These are phyloP conservation scores for Drosophila truncata DNA, from an alignment of 1,140 invertebrate genomes.

Conservation along the genomic window DNA sequence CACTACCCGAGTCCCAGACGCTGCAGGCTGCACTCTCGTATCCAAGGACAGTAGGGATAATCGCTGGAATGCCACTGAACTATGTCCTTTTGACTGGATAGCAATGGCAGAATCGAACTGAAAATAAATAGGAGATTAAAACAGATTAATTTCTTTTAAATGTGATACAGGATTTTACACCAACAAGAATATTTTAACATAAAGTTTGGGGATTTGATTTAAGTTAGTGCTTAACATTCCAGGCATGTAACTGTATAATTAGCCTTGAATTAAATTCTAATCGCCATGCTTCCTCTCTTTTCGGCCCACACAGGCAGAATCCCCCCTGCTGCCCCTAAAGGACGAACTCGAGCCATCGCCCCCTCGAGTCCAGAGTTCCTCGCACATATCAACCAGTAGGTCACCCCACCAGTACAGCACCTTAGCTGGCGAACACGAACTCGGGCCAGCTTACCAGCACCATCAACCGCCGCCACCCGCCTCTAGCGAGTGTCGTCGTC, in stretches of 20 bases:
- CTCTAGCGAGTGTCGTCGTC: slow-evolving; percentile 40
- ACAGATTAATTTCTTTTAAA: neutral
- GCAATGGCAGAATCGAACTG: neutral
- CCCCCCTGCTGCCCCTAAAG: slow-evolving; percentile 70
- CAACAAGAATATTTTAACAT: neutral
- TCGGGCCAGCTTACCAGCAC: slow-evolving; percentile 3
- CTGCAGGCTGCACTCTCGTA: slow-evolving; percentile 15
- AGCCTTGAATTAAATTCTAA: neutral
- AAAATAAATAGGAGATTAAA: neutral
- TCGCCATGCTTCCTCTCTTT: neutral
- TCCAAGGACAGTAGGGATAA: slow-evolving; percentile 29
- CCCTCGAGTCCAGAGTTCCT: slow-evolving; percentile 24
- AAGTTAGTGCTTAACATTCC: neutral
- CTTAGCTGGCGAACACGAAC: slow-evolving; percentile 8
- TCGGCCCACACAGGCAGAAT: slow-evolving; percentile 59
- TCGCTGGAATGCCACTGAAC: slow-evolving; percentile 13
- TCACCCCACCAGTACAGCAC: slow-evolving; percentile 26
- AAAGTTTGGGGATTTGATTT: neutral
- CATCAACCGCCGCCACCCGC: slow-evolving; percentile 11
- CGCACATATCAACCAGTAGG: slow-evolving; percentile 64
- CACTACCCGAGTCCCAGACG: slow-evolving; percentile 4
- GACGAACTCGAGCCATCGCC: slow-evolving; percentile 35
- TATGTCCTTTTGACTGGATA: slow-evolving; percentile 10
- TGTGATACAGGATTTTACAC: neutral
- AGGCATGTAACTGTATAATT: neutral